Evolutionary conservation across 2,888 invertebrate genomes (phyloP).

Genomic region (Auanema freiburgensis): DNA sequence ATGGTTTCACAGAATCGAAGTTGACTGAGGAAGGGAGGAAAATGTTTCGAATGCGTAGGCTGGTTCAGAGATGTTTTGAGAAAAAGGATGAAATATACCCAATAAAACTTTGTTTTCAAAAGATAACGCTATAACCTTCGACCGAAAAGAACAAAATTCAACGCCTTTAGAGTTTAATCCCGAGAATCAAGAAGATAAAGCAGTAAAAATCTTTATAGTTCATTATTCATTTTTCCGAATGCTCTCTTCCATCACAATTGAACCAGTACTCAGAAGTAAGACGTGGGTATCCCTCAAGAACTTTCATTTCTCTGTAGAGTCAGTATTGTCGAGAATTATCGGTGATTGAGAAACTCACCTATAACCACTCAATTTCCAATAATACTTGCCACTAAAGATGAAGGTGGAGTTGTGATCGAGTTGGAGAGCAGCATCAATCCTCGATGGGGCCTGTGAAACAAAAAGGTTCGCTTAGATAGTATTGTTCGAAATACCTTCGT

Average conservation of each 20-base stretch:
- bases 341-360: background rate
- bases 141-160: too few species aligned
- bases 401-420: background rate
- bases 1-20: too few species aligned
- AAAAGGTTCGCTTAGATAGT: background rate
- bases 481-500: conserved; percentile 9
- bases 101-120: too few species aligned
- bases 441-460: background rate
- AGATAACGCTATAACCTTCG: too few species aligned
- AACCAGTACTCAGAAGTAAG: background rate
- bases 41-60: too few species aligned
- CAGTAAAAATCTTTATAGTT: too few species aligned
- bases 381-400: conserved; percentile 2
- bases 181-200: too few species aligned
- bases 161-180: too few species aligned
- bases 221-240: conserved; percentile 1
- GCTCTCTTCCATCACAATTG: conserved; percentile 1
- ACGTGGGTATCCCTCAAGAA: background rate
- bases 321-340: background rate
- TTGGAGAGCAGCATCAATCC: conserved; percentile 4
- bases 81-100: too few species aligned
- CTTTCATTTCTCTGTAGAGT: conserved; percentile 8
- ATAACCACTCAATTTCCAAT: conserved; percentile 7
- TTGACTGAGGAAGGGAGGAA: too few species aligned
- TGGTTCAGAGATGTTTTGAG: too few species aligned